Percentiles rank a stretch among this genome's conserved stretches.
These are phyloP conservation scores for Spheniscus humboldti DNA, from an alignment of 2,797 vertebrate species.

Conservation along the genomic window DNA sequence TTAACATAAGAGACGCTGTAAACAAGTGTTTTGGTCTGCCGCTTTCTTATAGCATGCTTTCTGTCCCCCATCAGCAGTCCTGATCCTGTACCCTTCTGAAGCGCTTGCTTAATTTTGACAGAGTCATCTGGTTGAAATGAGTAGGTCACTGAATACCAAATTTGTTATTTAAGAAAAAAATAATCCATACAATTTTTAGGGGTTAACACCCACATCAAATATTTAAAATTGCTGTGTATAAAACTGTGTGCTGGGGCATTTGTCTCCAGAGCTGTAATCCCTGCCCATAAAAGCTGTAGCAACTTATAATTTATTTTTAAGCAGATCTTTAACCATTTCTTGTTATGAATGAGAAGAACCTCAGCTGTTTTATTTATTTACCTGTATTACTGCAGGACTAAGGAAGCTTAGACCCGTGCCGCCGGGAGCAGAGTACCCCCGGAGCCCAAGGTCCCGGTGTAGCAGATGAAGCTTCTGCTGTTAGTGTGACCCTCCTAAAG, in stretches of 20 bases:
- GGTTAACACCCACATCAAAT: background rate
- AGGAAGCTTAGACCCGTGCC: background rate
- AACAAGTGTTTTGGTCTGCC: background rate
- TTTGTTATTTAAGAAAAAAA: background rate
- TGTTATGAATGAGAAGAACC: background rate
- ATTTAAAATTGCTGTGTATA: background rate
- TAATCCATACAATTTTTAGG: background rate
- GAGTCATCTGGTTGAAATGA: background rate
- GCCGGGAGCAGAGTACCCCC: background rate
- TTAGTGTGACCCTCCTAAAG: background rate
- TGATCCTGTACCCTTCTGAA: background rate
- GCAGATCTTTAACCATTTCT: background rate
- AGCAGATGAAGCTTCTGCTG: background rate
- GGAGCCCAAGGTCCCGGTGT: rapidly evolving
- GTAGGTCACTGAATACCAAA: background rate
- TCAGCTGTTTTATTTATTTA: background rate
- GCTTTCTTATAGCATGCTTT: background rate
- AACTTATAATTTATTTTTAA: background rate
- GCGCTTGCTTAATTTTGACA: background rate
- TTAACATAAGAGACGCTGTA: background rate
- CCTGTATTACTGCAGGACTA: background rate
- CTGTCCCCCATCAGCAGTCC: background rate
- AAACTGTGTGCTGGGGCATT: background rate
- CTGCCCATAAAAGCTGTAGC: background rate
- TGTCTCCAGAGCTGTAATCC: background rate